Conservation (phyloP, 2,113 vertebrate genomes). For the Lophura nycthemera region DNA sequence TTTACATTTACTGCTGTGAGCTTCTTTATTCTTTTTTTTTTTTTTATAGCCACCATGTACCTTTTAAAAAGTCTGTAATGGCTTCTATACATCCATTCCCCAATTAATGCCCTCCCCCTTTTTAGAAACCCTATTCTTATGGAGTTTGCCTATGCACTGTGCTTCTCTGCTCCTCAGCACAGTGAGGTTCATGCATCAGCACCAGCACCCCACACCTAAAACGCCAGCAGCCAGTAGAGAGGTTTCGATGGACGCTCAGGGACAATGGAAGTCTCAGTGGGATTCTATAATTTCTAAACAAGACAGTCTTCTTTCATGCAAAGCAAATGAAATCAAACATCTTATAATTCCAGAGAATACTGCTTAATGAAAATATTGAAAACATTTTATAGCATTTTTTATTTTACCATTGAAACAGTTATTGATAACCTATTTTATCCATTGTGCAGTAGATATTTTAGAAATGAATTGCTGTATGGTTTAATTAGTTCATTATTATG, state of each 20-base stretch:
- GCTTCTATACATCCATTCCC: not conserved
- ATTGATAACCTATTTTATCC: constrained; percentile 73
- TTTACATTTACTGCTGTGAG: not conserved
- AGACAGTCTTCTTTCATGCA: constrained; percentile 4
- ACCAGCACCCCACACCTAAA: not conserved
- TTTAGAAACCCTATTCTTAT: not conserved
- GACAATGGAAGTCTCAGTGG: not conserved
- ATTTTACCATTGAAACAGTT: constrained; percentile 62
- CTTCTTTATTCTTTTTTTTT: not conserved
- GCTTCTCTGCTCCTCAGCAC: not conserved
- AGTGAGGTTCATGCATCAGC: not conserved
- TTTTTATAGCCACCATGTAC: not conserved
- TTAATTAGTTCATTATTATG: constrained; percentile 75
- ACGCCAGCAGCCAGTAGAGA: not conserved
- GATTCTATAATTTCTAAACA: not conserved
- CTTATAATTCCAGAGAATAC: constrained; percentile 10
- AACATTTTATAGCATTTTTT: constrained; percentile 49
- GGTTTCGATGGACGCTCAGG: not conserved
- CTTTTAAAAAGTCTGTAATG: not conserved
- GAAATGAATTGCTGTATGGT: constrained; percentile 71
- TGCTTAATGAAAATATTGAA: constrained; percentile 56
- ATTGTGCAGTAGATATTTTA: constrained; percentile 72
- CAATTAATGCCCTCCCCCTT: not conserved
- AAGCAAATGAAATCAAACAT: constrained; percentile 41
- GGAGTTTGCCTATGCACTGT: not conserved